Evolutionary conservation across 2,113 vertebrate species (phyloP).

Genomic region (Xenopus borealis): DNA sequence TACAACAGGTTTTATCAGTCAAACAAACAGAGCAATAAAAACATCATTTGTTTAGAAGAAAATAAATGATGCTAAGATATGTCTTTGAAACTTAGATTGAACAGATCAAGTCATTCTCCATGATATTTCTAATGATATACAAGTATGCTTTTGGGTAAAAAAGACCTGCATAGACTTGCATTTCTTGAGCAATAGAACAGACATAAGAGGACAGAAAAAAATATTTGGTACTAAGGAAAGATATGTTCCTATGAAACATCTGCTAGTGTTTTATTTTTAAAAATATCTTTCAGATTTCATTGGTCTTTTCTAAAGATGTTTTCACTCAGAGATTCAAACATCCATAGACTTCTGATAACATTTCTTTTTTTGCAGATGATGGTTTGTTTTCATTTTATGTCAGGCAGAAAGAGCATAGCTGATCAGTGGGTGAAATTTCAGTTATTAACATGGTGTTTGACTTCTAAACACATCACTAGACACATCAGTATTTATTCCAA

Average conservation of each 20-base stretch:
- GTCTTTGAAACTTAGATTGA: background rate
- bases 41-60: background rate
- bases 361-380: no score
- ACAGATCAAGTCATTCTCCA: background rate
- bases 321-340: conserved; percentile 1
- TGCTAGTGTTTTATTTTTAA: conserved; percentile 1
- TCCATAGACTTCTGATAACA: no score
- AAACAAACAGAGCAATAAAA: background rate
- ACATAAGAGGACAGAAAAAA: conserved; percentile 29
- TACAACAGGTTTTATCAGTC: background rate
- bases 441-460: conserved; percentile 17
- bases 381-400: background rate
- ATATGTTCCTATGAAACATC: conserved; percentile 19
- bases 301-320: conserved; percentile 10
- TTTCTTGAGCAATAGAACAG: conserved; percentile 21
- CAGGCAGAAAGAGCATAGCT: conserved; percentile 1
- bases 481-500: conserved; percentile 36
- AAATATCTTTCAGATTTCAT: conserved; percentile 31
- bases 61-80: background rate
- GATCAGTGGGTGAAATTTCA: background rate
- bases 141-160: background rate
- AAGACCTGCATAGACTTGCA: conserved; percentile 19
- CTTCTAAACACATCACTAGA: conserved; percentile 3
- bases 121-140: conserved; percentile 1
- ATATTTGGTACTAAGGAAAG: conserved; percentile 7